Evolutionary conservation across 2,113 vertebrate species (phyloP).

Genomic region (Grammatotria lemairii): DNA sequence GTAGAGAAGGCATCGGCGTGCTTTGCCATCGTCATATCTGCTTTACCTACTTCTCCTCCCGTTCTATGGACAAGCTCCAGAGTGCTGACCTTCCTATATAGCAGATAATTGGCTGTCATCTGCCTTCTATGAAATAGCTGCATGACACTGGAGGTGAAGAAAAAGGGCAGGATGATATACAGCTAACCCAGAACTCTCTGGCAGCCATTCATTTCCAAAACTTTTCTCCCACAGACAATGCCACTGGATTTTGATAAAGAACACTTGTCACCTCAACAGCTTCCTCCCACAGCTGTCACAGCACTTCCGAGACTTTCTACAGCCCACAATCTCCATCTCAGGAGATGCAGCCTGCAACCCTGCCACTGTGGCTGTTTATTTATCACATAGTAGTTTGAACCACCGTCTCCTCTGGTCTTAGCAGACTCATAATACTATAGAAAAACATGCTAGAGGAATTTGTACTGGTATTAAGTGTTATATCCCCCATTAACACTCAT

Average conservation of each 20-base stretch:
- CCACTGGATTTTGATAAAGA: slow-evolving; percentile 34
- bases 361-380: neutral
- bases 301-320: neutral
- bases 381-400: neutral
- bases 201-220: slow-evolving; percentile 38
- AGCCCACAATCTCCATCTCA: neutral
- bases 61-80: slow-evolving; percentile 12
- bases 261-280: slow-evolving; percentile 28
- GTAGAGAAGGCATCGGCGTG: neutral
- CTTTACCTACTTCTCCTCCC: neutral
- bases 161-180: slow-evolving; percentile 44
- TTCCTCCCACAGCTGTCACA: slow-evolving; percentile 24
- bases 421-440: neutral
- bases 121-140: slow-evolving; percentile 42
- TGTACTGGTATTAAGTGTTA: neutral
- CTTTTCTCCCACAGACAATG: slow-evolving; percentile 23
- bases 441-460: neutral
- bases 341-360: neutral
- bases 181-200: neutral
- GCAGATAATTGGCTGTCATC: slow-evolving; percentile 61
- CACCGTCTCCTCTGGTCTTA: neutral
- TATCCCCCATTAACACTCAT: neutral
- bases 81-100: slow-evolving; percentile 45
- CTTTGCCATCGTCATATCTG: neutral
- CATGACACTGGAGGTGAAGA: slow-evolving; percentile 30